phyloP scores from a whole-genome alignment of 2,113 vertebrate genomes.

The Clarias gariepinus region DNA sequence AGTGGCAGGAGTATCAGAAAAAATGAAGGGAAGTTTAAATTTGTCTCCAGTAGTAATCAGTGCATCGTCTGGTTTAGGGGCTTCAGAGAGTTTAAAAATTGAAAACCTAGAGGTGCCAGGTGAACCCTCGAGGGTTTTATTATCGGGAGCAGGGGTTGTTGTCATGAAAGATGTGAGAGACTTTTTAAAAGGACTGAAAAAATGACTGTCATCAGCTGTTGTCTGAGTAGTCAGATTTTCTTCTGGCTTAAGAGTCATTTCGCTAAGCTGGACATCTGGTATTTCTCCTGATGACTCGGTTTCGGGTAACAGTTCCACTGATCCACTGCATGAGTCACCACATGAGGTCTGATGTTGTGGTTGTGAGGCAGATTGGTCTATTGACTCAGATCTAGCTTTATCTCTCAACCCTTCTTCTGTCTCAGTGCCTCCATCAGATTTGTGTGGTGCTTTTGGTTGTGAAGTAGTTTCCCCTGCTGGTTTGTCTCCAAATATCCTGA shows the following conservation, averaged over 20 bases:
- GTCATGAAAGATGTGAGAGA: constrained; percentile 84
- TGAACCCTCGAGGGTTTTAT: constrained; percentile 56
- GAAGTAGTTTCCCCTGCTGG: constrained; percentile 37
- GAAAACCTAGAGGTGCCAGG: constrained; percentile 47
- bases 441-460: constrained; percentile 39
- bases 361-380: constrained; percentile 47
- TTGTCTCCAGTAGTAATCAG: constrained; percentile 72
- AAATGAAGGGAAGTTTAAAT: constrained; percentile 81
- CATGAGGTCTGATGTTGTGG: constrained; percentile 57
- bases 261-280: constrained; percentile 67
- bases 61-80: constrained; percentile 41
- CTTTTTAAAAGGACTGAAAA: constrained; percentile 89
- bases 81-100: constrained; percentile 62
- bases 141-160: constrained; percentile 60
- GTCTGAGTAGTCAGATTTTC: constrained; percentile 54
- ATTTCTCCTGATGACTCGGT: constrained; percentile 73
- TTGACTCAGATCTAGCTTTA: constrained; percentile 40
- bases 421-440: constrained; percentile 53
- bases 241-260: constrained; percentile 20
- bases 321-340: constrained; percentile 66
- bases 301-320: constrained; percentile 72
- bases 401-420: constrained; percentile 52
- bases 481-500: constrained; percentile 74
- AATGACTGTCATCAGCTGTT: constrained; percentile 68
- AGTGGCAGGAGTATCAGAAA: constrained; percentile 63